These are phyloP conservation scores for Aplysia californica DNA, from an alignment of 1,140 invertebrate species.

Conservation along the genomic window DNA sequence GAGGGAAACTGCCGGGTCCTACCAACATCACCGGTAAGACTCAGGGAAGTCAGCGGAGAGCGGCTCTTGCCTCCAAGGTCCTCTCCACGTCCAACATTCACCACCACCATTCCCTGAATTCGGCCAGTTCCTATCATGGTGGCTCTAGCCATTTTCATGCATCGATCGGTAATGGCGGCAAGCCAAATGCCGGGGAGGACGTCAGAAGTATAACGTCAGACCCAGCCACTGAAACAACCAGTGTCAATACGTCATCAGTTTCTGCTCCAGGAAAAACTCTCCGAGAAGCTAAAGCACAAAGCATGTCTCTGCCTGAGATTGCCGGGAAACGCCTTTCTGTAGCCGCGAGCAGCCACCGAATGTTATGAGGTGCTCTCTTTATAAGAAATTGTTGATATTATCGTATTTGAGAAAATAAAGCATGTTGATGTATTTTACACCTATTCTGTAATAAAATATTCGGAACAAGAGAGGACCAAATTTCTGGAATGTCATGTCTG, in stretches of 20 bases:
- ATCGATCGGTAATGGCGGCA: background rate
- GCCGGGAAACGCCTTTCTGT: background rate
- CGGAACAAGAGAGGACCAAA: no score
- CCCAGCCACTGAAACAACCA: background rate
- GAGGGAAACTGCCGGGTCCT: background rate
- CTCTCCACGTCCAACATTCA: background rate
- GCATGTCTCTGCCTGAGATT: background rate
- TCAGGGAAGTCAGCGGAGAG: background rate
- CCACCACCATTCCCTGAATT: no score
- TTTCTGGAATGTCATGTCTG: no score
- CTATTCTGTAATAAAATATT: no score
- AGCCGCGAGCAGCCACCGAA: background rate
- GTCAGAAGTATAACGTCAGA: background rate
- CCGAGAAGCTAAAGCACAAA: background rate
- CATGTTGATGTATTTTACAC: no score
- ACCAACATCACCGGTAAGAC: background rate
- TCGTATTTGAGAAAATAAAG: background rate
- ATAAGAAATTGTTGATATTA: background rate
- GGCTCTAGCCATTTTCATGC: no score
- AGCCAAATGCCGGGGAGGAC: background rate
- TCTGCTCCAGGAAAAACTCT: no score
- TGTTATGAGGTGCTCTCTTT: background rate
- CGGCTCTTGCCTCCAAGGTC: background rate
- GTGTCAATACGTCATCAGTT: background rate
- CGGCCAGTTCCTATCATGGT: no score